Conservation (phyloP, 2,797 vertebrate genomes). For the Galagoides demidoff region DNA sequence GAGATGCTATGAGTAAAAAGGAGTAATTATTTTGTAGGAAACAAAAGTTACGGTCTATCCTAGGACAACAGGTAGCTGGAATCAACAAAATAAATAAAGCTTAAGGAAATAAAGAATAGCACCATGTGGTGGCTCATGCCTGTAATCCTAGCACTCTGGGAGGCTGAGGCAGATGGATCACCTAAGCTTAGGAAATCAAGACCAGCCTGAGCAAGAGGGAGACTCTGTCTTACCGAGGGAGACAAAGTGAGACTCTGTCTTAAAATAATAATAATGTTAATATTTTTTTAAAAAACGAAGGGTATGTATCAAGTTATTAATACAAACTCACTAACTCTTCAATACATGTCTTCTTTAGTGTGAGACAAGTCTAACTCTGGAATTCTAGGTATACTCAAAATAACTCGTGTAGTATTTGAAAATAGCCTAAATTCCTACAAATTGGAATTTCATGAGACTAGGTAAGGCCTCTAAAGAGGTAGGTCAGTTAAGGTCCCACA, state of each 20-base stretch:
- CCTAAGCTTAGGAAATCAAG: no score
- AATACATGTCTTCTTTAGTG: neutral
- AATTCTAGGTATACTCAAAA: neutral
- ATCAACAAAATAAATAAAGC: conserved; percentile 22
- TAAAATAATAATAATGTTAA: neutral
- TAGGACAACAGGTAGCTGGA: neutral
- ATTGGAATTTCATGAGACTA: neutral
- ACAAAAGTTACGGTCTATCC: neutral
- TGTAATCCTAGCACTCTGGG: no score
- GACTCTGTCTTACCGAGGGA: no score
- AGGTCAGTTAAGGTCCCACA: neutral
- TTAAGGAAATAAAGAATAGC: neutral
- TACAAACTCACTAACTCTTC: neutral
- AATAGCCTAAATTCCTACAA: neutral
- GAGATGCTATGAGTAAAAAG: neutral
- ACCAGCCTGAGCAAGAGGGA: no score
- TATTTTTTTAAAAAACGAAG: neutral
- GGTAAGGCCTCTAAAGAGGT: accelerated
- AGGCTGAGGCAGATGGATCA: no score
- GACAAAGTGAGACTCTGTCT: no score
- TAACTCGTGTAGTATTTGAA: neutral
- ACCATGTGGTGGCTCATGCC: no score
- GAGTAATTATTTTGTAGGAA: conserved; percentile 1
- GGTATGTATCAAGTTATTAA: neutral
- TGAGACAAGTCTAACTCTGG: neutral